Conservation (phyloP, 2,888 invertebrate genomes). For the Metacarcinus magister region DNA sequence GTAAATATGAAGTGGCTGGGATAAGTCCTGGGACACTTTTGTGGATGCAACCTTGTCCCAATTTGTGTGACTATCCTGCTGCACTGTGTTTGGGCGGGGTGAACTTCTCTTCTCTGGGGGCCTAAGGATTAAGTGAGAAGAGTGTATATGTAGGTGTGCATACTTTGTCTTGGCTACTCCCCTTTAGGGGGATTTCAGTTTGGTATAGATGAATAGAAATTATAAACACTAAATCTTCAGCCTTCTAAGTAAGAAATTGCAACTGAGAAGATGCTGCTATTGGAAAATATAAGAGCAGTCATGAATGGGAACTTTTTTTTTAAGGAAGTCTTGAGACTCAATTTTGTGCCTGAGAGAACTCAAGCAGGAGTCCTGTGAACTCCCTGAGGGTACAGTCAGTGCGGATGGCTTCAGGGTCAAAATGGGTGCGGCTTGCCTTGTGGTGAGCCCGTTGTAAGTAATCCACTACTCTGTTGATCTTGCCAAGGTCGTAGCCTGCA, state of each 20-base stretch:
- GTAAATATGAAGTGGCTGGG: too few relatives aligned
- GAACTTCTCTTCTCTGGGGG: too few relatives aligned
- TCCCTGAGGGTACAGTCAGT: slow-evolving; percentile 83
- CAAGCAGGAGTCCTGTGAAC: slow-evolving; percentile 70
- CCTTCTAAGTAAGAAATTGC: background rate
- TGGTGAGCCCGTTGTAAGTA: slow-evolving; percentile 83
- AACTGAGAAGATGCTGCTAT: background rate
- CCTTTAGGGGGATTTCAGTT: too few relatives aligned
- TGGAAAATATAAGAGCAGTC: background rate
- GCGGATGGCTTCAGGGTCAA: slow-evolving; percentile 83
- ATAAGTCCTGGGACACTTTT: too few relatives aligned
- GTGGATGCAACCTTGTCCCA: too few relatives aligned
- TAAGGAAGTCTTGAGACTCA: background rate
- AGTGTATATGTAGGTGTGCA: too few relatives aligned
- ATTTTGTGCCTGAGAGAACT: slow-evolving; percentile 75
- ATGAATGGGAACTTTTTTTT: background rate
- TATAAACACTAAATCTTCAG: background rate
- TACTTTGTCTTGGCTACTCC: too few relatives aligned
- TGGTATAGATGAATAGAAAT: background rate
- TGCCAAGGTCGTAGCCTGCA: slow-evolving; percentile 82
- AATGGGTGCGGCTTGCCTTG: slow-evolving; percentile 84
- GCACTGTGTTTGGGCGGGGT: background rate
- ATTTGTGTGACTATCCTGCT: background rate
- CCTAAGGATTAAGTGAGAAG: too few relatives aligned
- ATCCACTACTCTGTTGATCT: slow-evolving; percentile 83